Conservation (phyloP, 1,140 invertebrate species). For the Drosophila nebulosa region DNA sequence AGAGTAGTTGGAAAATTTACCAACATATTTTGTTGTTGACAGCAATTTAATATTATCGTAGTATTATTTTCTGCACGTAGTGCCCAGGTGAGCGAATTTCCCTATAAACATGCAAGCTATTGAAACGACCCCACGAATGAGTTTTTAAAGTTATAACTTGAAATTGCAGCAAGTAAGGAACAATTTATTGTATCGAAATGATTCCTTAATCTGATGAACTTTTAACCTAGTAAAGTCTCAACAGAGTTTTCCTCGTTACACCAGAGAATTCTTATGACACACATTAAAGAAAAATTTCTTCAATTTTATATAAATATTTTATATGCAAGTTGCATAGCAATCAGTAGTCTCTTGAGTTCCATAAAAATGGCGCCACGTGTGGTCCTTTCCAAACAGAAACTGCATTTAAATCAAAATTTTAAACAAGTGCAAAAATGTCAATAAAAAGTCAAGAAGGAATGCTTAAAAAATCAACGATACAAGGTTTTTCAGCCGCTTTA, state of each 20-base stretch:
- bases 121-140: neutral
- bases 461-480: neutral
- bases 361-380: slow-evolving; percentile 65
- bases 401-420: slow-evolving; percentile 57
- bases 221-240: too few species aligned
- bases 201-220: too few species aligned
- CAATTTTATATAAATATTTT: too few species aligned
- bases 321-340: slow-evolving; percentile 24
- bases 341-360: slow-evolving; percentile 10
- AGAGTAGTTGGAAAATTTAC: slow-evolving; percentile 58
- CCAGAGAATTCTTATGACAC: too few species aligned
- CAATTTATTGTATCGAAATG: neutral
- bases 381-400: slow-evolving; percentile 50
- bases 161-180: too few species aligned
- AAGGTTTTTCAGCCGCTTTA: neutral
- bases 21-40: slow-evolving; percentile 77
- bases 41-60: slow-evolving; percentile 78
- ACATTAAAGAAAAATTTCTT: slow-evolving; percentile 27
- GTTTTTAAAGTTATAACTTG: slow-evolving; percentile 19
- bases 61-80: slow-evolving; percentile 73
- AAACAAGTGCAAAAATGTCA: slow-evolving; percentile 79
- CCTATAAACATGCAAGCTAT: slow-evolving; percentile 44
- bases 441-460: slow-evolving; percentile 54
- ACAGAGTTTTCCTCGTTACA: too few species aligned
- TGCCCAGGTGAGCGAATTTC: slow-evolving; percentile 16